A percentile compares a stretch with the other conserved stretches of the same genome.
phyloP scores from a whole-genome alignment of 2,888 invertebrate genomes.

The Odontothrips loti region DNA sequence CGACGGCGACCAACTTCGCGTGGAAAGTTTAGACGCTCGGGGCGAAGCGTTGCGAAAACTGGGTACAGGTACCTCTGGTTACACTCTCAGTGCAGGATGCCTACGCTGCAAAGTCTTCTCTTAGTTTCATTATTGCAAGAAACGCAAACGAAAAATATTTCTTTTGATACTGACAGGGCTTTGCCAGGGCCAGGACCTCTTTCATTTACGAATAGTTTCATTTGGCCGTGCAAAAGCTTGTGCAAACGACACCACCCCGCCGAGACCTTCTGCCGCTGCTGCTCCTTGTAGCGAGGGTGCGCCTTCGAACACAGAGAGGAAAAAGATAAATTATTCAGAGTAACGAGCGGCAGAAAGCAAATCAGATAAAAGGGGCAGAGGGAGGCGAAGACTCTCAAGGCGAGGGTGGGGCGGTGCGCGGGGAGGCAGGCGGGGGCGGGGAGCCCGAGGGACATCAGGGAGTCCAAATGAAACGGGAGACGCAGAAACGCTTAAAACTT shows the following conservation, averaged over 20 bases:
- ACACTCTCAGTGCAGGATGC: too few relatives aligned
- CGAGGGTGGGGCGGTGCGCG: neutral
- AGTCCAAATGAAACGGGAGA: conserved; percentile 24
- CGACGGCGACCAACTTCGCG: too few relatives aligned
- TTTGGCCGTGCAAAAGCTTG: neutral
- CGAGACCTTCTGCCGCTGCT: too few relatives aligned
- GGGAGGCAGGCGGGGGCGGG: neutral
- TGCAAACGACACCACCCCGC: too few relatives aligned
- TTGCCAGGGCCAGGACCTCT: too few relatives aligned
- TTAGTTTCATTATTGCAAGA: too few relatives aligned
- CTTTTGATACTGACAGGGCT: too few relatives aligned
- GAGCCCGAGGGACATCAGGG: neutral
- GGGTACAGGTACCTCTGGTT: too few relatives aligned
- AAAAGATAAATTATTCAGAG: conserved; percentile 23
- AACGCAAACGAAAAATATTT: too few relatives aligned
- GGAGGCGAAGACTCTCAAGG: neutral
- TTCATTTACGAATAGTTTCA: neutral
- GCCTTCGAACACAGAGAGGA: neutral
- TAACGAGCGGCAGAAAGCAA: conserved; percentile 23
- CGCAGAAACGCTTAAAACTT: conserved; percentile 23
- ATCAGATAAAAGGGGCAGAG: conserved; percentile 18
- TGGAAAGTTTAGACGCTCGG: too few relatives aligned
- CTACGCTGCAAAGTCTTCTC: too few relatives aligned
- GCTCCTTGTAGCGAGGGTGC: neutral
- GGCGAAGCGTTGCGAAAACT: too few relatives aligned